phyloP scores from a whole-genome alignment of 2,888 invertebrate species.

The Nomada flava region DNA sequence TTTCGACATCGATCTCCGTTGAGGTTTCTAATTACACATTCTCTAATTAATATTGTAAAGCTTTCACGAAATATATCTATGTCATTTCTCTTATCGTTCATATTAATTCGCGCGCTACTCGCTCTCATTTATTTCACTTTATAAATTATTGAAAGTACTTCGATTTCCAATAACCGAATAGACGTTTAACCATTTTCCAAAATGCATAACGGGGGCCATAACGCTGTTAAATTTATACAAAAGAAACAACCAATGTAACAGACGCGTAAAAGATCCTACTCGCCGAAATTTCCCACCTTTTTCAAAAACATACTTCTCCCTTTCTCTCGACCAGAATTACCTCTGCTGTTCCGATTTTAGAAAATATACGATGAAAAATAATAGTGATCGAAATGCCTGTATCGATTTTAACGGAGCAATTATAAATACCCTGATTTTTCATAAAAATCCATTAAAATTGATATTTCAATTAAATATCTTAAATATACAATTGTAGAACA shows the following conservation, averaged over 20 bases:
- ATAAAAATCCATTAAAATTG: neutral
- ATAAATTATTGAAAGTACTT: neutral
- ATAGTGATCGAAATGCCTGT: neutral
- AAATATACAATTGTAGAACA: neutral
- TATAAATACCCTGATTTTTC: conserved; percentile 11
- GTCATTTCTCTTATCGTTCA: neutral
- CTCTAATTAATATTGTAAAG: neutral
- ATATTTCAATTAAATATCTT: neutral
- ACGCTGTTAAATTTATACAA: neutral
- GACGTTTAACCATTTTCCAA: neutral
- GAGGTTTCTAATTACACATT: neutral
- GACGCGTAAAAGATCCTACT: neutral
- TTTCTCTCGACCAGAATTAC: neutral
- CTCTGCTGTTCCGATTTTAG: neutral
- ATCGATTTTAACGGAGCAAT: neutral
- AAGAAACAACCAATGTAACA: neutral
- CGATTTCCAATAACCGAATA: neutral
- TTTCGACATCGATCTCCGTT: neutral
- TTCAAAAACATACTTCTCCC: neutral
- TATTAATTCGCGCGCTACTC: too few relatives aligned
- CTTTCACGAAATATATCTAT: neutral
- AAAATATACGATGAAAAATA: neutral
- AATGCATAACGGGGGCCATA: neutral
- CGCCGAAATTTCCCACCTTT: neutral
- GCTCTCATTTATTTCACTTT: neutral